These are phyloP conservation scores for Colaptes auratus DNA, from an alignment of 2,113 vertebrate species.

Conservation along the genomic window DNA sequence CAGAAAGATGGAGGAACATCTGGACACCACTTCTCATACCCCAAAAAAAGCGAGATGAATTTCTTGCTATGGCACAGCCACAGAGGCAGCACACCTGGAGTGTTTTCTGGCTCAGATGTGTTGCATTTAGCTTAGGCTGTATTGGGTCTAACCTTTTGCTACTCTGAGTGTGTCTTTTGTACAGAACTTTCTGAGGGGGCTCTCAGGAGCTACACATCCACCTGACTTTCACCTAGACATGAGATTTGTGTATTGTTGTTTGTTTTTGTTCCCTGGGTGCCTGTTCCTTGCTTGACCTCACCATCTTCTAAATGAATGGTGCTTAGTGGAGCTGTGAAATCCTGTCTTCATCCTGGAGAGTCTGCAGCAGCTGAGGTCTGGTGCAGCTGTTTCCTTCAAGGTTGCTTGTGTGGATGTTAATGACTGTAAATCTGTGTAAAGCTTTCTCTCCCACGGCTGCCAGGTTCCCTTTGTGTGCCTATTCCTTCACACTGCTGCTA, in stretches of 20 bases:
- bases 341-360: not conserved
- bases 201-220: not conserved
- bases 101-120: not conserved
- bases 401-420: not conserved
- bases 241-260: not conserved
- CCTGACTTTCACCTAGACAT: not conserved
- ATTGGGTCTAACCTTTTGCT: not conserved
- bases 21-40: not conserved
- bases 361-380: not conserved
- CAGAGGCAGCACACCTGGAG: accelerated
- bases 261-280: not conserved
- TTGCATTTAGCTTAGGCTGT: not conserved
- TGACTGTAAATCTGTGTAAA: not conserved
- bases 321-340: not conserved
- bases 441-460: not conserved
- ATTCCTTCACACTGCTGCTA: not conserved
- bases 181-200: accelerated
- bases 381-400: conserved; percentile 50
- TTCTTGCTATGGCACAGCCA: not conserved
- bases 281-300: not conserved
- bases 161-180: not conserved
- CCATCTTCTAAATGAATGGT: not conserved
- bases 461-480: not conserved
- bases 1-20: not conserved
- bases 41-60: not conserved